Conservation (phyloP, 2,113 vertebrate genomes). For the Pygoscelis adeliae region DNA sequence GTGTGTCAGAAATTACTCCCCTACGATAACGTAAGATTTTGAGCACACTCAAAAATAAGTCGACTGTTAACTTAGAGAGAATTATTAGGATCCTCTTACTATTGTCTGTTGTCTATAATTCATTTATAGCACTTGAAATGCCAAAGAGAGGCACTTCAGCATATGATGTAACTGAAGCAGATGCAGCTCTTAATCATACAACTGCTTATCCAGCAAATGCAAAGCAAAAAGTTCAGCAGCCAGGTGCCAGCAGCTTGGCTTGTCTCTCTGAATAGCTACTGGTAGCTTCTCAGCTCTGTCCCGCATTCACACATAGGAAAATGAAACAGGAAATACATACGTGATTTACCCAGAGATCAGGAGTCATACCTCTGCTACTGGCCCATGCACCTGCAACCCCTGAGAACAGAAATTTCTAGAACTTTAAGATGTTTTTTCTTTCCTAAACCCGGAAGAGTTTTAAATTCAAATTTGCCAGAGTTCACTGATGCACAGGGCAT, state of each 20-base stretch:
- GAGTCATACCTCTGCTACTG: not conserved
- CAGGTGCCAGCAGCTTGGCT: not conserved
- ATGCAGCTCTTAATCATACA: not conserved
- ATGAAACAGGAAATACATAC: not conserved
- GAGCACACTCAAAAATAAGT: not conserved
- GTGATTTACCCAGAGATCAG: not conserved
- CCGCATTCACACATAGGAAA: not conserved
- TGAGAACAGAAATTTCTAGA: not conserved
- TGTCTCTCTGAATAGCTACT: not conserved
- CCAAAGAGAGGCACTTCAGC: not conserved
- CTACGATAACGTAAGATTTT: not conserved
- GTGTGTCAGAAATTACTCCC: not conserved
- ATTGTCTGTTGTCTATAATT: not conserved
- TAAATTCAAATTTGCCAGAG: not conserved
- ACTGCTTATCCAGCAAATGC: not conserved
- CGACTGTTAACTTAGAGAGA: not conserved
- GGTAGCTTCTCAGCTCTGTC: not conserved
- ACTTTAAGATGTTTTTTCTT: not conserved
- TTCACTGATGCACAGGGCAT: not conserved
- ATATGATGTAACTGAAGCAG: not conserved
- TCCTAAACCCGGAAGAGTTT: not conserved
- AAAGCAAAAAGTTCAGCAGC: not conserved
- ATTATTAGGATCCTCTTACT: not conserved
- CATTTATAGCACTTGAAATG: not conserved
- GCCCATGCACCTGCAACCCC: not conserved